phyloP scores from a whole-genome alignment of 1,140 invertebrate genomes.

The Neotoxoptera formosana region DNA sequence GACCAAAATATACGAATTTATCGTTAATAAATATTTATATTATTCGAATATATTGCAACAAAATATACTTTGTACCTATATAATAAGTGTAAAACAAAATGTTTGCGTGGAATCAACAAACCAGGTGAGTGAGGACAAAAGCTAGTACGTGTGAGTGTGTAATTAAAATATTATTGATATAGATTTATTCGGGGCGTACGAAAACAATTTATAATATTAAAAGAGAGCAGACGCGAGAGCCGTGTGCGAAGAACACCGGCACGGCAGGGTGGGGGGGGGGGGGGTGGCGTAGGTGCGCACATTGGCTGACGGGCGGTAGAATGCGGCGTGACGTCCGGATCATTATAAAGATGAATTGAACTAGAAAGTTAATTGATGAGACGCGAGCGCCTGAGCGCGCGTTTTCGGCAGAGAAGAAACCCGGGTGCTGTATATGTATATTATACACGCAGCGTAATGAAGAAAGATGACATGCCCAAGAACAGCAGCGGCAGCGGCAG shows the following conservation, averaged over 20 bases:
- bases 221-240: conserved; percentile 29
- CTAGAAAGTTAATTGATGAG: conserved; percentile 58
- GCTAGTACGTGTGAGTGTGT: neutral
- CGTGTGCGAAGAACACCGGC: neutral
- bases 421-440: neutral
- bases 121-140: neutral
- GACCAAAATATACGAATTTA: neutral
- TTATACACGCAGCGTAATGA: conserved; percentile 36
- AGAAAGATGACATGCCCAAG: conserved; percentile 51
- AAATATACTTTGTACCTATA: neutral
- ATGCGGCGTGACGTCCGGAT: conserved; percentile 42
- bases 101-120: neutral
- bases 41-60: neutral
- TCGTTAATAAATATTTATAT: neutral
- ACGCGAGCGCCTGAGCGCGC: neutral
- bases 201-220: conserved; percentile 50
- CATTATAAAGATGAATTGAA: conserved; percentile 58
- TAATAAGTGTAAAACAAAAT: neutral
- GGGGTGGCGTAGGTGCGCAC: neutral
- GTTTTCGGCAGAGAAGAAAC: neutral
- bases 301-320: neutral
- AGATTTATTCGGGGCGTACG: neutral
- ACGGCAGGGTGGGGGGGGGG: too few species aligned
- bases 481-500: neutral
- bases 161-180: conserved; percentile 1